These are phyloP conservation scores for Automeris io DNA, from an alignment of 2,888 invertebrate species.

Conservation along the genomic window DNA sequence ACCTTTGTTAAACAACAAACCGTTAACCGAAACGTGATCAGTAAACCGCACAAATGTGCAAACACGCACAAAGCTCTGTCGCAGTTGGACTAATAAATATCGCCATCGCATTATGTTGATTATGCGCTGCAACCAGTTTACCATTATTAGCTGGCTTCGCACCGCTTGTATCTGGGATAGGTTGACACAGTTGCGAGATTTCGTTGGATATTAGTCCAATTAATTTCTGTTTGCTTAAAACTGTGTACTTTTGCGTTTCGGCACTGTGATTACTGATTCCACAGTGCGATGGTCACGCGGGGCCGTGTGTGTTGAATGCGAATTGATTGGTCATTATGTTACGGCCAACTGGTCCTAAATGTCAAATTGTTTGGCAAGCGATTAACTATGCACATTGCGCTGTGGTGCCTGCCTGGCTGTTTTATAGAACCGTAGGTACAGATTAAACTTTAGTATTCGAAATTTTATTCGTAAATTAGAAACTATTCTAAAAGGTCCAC, in stretches of 20 bases:
- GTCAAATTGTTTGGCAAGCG: background rate
- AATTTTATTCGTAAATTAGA: too few species aligned
- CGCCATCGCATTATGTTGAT: slow-evolving; percentile 3
- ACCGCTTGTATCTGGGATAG: slow-evolving; percentile 3
- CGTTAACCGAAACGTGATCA: background rate
- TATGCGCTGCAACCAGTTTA: slow-evolving; percentile 4
- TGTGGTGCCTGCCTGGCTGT: too few species aligned
- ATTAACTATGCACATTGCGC: too few species aligned
- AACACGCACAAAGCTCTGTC: background rate
- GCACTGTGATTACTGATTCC: background rate
- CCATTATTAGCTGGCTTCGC: slow-evolving; percentile 10
- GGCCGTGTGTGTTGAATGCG: slow-evolving; percentile 1
- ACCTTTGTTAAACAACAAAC: background rate
- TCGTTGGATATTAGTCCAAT: slow-evolving; percentile 11
- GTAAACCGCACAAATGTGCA: background rate
- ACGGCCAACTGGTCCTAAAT: slow-evolving; percentile 5
- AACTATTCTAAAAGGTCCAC: too few species aligned
- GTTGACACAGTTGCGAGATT: slow-evolving; percentile 3
- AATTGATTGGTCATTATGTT: slow-evolving; percentile 23
- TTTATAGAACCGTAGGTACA: too few species aligned
- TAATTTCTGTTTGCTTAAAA: slow-evolving; percentile 12
- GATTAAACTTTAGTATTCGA: too few species aligned
- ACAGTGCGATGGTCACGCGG: slow-evolving; percentile 1
- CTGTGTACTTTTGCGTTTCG: slow-evolving; percentile 1
- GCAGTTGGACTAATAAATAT: slow-evolving; percentile 2